Percentiles rank a stretch among this genome's conserved stretches.
Evolutionary conservation across 2,888 invertebrate species (phyloP).

Genomic region (Neria commutata): DNA sequence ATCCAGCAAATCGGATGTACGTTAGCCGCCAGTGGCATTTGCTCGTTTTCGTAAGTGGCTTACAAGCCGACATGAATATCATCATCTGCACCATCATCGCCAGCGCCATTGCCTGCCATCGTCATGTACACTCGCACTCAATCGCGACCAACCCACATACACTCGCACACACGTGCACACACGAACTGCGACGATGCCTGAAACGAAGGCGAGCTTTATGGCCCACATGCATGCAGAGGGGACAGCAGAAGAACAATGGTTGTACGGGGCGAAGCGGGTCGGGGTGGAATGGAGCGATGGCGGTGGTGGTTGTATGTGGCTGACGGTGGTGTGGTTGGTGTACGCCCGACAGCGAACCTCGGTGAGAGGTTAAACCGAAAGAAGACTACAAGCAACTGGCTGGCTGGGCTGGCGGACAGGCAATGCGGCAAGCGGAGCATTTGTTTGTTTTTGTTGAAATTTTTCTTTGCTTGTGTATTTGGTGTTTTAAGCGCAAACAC

Average conservation of each 20-base stretch:
- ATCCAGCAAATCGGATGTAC: conserved; percentile 58
- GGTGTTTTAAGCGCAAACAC: neutral
- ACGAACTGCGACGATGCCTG: neutral
- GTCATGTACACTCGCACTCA: neutral
- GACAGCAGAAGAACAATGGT: neutral
- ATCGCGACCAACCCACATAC: neutral
- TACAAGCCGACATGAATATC: conserved; percentile 22
- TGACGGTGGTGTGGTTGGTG: neutral
- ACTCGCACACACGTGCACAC: neutral
- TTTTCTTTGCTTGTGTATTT: conserved; percentile 19
- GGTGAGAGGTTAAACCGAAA: no score
- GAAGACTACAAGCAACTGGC: neutral
- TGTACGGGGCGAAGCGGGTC: neutral
- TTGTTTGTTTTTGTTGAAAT: conserved; percentile 25
- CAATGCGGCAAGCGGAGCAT: neutral
- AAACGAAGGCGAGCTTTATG: neutral
- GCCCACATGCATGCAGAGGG: neutral
- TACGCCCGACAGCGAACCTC: no score
- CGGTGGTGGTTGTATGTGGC: neutral
- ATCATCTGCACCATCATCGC: no score
- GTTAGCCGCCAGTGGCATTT: conserved; percentile 36
- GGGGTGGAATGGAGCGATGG: neutral
- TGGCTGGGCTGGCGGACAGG: neutral
- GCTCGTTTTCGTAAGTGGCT: conserved; percentile 28
- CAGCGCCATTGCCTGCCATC: no score